These are phyloP conservation scores for Torymus aiolomorphi DNA, from an alignment of 2,888 invertebrate genomes.

Conservation along the genomic window DNA sequence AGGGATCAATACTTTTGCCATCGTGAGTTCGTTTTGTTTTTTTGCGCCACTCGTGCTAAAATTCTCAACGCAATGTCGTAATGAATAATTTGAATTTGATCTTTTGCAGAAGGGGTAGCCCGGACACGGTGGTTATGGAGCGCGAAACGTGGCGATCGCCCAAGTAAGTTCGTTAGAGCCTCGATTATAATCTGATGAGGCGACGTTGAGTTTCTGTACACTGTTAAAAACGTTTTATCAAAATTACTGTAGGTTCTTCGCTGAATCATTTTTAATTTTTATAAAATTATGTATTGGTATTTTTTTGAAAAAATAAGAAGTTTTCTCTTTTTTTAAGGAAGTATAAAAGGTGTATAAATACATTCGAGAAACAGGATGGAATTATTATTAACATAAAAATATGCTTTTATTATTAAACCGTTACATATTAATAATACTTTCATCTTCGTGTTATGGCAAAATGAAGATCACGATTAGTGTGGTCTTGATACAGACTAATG, in stretches of 20 bases:
- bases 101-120: slow-evolving; percentile 65
- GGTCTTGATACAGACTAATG: no score
- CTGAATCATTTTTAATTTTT: no score
- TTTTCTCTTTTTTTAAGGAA: no score
- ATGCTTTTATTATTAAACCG: neutral
- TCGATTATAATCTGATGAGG: no score
- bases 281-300: no score
- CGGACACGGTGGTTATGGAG: slow-evolving; percentile 68
- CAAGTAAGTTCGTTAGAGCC: slow-evolving; percentile 63
- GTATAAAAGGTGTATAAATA: no score
- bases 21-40: slow-evolving; percentile 18
- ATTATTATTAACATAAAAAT: slow-evolving; percentile 3
- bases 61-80: slow-evolving; percentile 12
- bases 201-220: no score
- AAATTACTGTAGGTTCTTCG: no score
- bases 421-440: slow-evolving; percentile 19
- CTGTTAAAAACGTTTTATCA: no score
- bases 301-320: no score
- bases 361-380: neutral
- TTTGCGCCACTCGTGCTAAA: neutral
- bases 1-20: slow-evolving; percentile 64
- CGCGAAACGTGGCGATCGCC: slow-evolving; percentile 71
- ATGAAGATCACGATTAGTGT: no score
- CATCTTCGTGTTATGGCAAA: neutral
- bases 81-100: neutral